Evolutionary conservation across 2,888 invertebrate species (phyloP).

Genomic region (Lymantria dispar): DNA sequence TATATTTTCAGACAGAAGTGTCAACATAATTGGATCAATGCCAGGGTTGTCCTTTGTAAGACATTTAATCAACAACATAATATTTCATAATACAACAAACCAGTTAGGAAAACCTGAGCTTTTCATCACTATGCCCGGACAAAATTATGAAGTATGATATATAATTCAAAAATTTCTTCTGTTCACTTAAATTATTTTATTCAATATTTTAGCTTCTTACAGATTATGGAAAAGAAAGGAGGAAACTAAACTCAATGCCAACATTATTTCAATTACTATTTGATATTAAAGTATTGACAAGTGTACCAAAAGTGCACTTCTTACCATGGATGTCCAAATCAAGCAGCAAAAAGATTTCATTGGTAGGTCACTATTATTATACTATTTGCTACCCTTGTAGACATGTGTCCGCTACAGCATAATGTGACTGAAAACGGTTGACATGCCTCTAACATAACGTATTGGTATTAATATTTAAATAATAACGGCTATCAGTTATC

Average conservation of each 20-base stretch:
- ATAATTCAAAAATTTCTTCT: not conserved
- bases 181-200: slow-evolving; percentile 5
- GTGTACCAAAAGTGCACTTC: slow-evolving; percentile 84
- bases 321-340: slow-evolving; percentile 82
- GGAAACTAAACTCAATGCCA: slow-evolving; percentile 82
- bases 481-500: no score
- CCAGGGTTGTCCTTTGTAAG: slow-evolving; percentile 82
- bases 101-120: slow-evolving; percentile 84
- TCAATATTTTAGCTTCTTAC: slow-evolving; percentile 81
- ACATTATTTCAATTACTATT: slow-evolving; percentile 87
- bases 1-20: slow-evolving; percentile 70
- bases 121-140: slow-evolving; percentile 83
- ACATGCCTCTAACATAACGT: no score
- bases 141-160: slow-evolving; percentile 81
- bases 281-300: slow-evolving; percentile 82
- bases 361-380: not conserved
- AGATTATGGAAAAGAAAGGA: slow-evolving; percentile 77
- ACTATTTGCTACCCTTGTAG: no score
- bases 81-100: slow-evolving; percentile 81
- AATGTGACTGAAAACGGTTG: no score
- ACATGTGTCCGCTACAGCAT: no score
- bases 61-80: slow-evolving; percentile 82
- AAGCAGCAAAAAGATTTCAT: slow-evolving; percentile 44
- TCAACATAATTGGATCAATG: slow-evolving; percentile 84
- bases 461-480: no score